Conservation (phyloP, 2,113 vertebrate species). For the Campylorhamphus procurvoides region DNA sequence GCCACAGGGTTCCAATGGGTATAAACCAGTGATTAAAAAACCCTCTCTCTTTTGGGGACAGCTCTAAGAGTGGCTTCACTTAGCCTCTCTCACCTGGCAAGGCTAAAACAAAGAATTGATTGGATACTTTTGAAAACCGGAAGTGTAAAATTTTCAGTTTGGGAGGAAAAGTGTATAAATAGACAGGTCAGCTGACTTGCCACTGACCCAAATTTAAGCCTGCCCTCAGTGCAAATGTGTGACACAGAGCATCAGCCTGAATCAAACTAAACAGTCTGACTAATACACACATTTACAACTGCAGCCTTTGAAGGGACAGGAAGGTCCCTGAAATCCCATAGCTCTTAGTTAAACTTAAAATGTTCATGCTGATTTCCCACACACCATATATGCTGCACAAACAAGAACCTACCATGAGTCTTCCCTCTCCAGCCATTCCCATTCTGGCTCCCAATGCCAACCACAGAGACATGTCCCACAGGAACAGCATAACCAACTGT, state of each 20-base stretch:
- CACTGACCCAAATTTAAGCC: neutral
- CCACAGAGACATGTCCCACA: neutral
- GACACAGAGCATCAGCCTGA: neutral
- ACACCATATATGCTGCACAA: neutral
- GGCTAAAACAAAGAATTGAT: neutral
- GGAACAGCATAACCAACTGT: neutral
- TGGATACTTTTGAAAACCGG: neutral
- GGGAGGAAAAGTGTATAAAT: rapidly evolving
- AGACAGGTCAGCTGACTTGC: neutral
- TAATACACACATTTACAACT: neutral
- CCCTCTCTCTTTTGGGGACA: neutral
- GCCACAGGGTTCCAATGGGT: neutral
- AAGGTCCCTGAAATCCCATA: neutral
- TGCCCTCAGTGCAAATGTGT: rapidly evolving
- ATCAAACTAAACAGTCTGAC: neutral
- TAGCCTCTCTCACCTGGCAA: neutral
- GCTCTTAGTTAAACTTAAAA: neutral
- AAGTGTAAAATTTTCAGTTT: neutral
- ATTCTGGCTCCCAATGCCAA: neutral
- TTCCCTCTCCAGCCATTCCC: rapidly evolving
- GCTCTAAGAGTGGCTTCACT: neutral
- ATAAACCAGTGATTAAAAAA: neutral
- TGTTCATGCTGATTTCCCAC: neutral
- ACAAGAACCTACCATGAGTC: neutral
- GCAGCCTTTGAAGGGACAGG: neutral